phyloP scores from a whole-genome alignment of 2,888 invertebrate genomes.

The Poecilus cupreus region DNA sequence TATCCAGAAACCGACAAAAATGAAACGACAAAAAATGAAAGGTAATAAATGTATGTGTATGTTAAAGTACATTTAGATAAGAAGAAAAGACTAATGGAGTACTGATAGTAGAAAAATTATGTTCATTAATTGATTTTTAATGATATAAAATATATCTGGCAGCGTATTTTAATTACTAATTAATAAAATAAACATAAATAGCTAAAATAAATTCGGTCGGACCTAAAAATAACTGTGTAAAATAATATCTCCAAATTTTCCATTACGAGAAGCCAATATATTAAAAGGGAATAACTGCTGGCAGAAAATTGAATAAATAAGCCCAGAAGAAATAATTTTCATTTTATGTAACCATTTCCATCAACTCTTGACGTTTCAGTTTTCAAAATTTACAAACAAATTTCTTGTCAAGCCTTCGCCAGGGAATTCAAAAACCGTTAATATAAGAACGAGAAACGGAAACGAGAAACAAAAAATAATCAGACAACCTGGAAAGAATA shows the following conservation, averaged over 20 bases:
- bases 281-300: not conserved
- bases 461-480: slow-evolving; percentile 50
- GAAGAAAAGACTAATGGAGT: too few species aligned
- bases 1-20: too few species aligned
- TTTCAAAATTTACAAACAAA: slow-evolving; percentile 50
- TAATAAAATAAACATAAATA: not conserved
- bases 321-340: slow-evolving; percentile 47
- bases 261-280: not conserved
- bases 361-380: slow-evolving; percentile 44
- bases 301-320: slow-evolving; percentile 26
- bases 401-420: slow-evolving; percentile 43
- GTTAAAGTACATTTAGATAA: too few species aligned
- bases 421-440: slow-evolving; percentile 53
- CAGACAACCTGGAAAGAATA: slow-evolving; percentile 47
- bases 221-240: not conserved
- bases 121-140: not conserved
- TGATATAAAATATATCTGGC: not conserved
- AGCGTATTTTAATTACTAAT: not conserved
- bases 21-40: too few species aligned
- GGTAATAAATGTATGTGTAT: too few species aligned
- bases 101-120: too few species aligned
- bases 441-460: slow-evolving; percentile 43
- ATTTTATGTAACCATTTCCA: slow-evolving; percentile 39
- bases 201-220: not conserved
- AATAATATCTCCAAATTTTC: not conserved